Evolutionary conservation across 2,888 invertebrate genomes (phyloP), one percentile per base, ranked within the genome.

Genomic region (Agrenia bidenticulata): DNA sequence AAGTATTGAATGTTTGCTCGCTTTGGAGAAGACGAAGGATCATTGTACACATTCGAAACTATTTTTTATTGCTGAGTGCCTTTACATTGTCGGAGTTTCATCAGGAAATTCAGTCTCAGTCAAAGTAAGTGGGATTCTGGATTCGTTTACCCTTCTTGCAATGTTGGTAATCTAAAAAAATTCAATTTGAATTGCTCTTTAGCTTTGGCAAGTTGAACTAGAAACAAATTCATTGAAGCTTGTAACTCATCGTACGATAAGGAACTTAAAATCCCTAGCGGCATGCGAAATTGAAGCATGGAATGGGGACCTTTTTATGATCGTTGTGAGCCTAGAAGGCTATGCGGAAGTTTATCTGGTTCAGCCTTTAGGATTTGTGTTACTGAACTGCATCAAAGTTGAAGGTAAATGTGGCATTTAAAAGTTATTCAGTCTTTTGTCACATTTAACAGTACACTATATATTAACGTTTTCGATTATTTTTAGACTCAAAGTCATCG

Each of bases 331-430:
- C 9, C 50, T 27, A 32, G 72, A 67, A 24, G 75, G 75, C 7
- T 54, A 62, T 23, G 63, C 61, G 0, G 75, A 75, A 57, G 45
- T 72, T 0, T 70, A 67, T 51, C 23, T 41, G 1, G n/a, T 72
- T 1, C 27, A 51, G 0, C 11, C 15, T 1, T 49, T 55, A 27
- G 51, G 60, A 15, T 69, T 73, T 32, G 42, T 45, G 26, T 19
- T 69, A 0, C 24, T 73, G 1, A 73, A 71, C 37, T 66, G 73
- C 1, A 61, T 75, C 23, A 73, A 67, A 60, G n/a, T 73, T 32
- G 72, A 73, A 63, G 73, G 68, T 67, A 32, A 19, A 45, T 5
- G 4, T 45, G 15, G 39, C 9, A 11, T 39, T 39, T 39, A 15
- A 39, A 39, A 11, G 39, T 15, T 39, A 11, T n/a, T n/a, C n/a